Conservation (phyloP, 2,888 invertebrate genomes). For the Arge pagana region DNA sequence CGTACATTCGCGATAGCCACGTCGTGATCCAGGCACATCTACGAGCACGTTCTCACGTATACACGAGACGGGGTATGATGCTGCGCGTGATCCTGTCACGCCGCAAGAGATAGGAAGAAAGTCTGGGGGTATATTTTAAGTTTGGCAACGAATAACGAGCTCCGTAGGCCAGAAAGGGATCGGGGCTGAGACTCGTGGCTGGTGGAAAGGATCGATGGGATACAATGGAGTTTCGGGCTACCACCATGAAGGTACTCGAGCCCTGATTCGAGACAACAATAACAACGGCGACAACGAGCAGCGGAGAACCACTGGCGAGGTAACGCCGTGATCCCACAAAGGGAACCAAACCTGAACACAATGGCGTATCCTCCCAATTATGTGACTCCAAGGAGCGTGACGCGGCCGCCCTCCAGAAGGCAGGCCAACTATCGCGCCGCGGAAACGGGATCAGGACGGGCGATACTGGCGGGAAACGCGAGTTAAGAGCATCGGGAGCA, state of each 20-base stretch:
- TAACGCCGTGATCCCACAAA: constrained; percentile 51
- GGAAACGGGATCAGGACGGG: too few species aligned
- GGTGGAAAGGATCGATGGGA: constrained; percentile 17
- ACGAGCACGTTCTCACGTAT: too few species aligned
- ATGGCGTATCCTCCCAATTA: constrained; percentile 45
- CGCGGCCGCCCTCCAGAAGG: constrained; percentile 9
- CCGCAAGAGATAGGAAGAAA: too few species aligned
- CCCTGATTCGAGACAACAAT: constrained; percentile 22
- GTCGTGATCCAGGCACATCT: too few species aligned
- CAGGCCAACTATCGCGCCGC: too few species aligned
- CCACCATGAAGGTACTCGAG: constrained; percentile 28
- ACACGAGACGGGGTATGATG: too few species aligned
- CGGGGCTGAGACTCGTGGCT: constrained; percentile 10
- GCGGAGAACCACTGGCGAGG: constrained; percentile 28
- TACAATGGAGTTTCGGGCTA: constrained; percentile 16
- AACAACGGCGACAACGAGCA: constrained; percentile 25
- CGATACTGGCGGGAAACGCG: too few species aligned
- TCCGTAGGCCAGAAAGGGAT: constrained; percentile 6
- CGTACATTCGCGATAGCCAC: too few species aligned
- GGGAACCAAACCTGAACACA: constrained; percentile 42
- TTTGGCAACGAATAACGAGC: constrained; percentile 40
- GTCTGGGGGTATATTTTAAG: too few species aligned
- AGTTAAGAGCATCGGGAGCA: too few species aligned
- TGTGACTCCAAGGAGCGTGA: constrained; percentile 26
- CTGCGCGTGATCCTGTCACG: too few species aligned